Base-by-base conservation (phyloP, 2,797 vertebrate species). In the Channa striata region DNA sequence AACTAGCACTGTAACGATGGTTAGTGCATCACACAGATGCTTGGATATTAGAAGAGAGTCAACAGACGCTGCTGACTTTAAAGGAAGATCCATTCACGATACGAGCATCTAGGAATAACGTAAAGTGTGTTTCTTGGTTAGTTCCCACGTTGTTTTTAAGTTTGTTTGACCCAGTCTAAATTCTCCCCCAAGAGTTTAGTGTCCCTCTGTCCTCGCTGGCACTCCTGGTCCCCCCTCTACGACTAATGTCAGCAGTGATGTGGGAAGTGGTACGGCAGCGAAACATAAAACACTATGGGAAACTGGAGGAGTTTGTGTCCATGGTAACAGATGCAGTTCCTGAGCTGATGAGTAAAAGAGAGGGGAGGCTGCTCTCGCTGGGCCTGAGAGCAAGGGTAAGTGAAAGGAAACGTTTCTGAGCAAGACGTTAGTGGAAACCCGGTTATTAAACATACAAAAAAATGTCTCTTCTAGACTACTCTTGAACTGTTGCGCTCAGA, bases 311-410 rank as follows among this genome's bases (percentile, higher is more conserved):
- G 74, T 95, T 97, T 72, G 93, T 97, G 67, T 91, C 88, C 30
- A 92, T 90, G 81, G 92, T 97, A 71, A 95, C 93, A 0, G 90
- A 93, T 62, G 92, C 92, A 0, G 94, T 95, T 3, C 96, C 96
- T 1, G 93, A 94, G 10, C 80, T 96, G 68, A 93, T 97, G 75
- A 93, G 82, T 56, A 95, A 93, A 87, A 93, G 95, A 57, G 95
- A 96, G 72, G 91, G 93, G 19, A 90, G 92, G 17, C 93, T 96
- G 65, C 93, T 97, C 13, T 94, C 94, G 36, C 77, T 97, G 74
- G 96, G 95, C 19, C 88, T 97, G 19, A 93, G 94, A 76, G 96
- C 96, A 1, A 92, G 94, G 90, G 96, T 96, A 69, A 86, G 87
- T 73, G 12, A 43, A 47, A 10, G 4, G 16, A 58, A 59, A 61